phyloP scores from a whole-genome alignment of 1,140 invertebrate species.

The Papilio helenus region DNA sequence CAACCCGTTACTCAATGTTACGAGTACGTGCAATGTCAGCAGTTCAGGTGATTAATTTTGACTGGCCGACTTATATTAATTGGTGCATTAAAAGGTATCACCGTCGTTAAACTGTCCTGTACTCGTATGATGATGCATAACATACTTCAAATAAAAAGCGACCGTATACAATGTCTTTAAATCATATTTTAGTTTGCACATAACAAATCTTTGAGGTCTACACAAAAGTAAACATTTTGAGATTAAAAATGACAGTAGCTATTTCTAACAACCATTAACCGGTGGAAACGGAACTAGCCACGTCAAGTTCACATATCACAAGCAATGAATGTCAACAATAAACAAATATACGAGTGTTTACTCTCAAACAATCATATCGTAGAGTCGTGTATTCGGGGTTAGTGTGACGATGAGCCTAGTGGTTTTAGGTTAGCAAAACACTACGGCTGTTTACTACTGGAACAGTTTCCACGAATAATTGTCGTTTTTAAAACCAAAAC shows the following conservation, averaged over 20 bases:
- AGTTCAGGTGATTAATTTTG: slow-evolving; percentile 28
- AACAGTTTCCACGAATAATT: slow-evolving; percentile 10
- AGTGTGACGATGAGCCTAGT: slow-evolving; percentile 22
- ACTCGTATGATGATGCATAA: slow-evolving; percentile 4
- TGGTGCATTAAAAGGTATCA: slow-evolving; percentile 18
- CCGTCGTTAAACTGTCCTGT: background rate
- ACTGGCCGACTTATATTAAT: slow-evolving; percentile 30
- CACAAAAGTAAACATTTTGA: background rate
- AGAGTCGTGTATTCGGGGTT: slow-evolving; percentile 27
- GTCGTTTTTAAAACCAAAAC: background rate
- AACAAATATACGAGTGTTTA: slow-evolving; percentile 32
- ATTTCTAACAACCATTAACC: background rate
- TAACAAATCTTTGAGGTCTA: background rate
- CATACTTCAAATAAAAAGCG: slow-evolving; percentile 1
- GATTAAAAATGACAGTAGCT: background rate
- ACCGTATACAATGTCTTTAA: background rate
- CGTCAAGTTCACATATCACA: background rate
- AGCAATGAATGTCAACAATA: slow-evolving; percentile 30
- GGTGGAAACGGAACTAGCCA: slow-evolving; percentile 1
- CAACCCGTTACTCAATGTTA: slow-evolving; percentile 44
- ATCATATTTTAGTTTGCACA: background rate
- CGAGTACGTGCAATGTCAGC: slow-evolving; percentile 26
- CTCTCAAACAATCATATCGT: slow-evolving; percentile 32
- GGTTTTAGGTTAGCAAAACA: slow-evolving; percentile 36
- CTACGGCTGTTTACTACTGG: background rate